Conservation (phyloP, 2,888 invertebrate species). For the Ernsta delagoae region DNA sequence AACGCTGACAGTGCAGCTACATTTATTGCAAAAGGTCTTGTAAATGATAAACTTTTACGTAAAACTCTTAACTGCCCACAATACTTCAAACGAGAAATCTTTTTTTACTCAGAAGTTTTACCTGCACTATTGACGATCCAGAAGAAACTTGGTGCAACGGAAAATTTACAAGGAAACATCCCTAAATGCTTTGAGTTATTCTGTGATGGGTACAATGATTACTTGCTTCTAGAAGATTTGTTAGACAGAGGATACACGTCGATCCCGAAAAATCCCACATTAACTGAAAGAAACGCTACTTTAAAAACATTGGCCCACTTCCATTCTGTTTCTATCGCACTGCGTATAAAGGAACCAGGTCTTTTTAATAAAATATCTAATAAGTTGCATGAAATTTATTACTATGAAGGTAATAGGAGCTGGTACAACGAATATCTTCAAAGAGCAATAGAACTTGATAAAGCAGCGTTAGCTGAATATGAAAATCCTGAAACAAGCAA, state of each 20-base stretch:
- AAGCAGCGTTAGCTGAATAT: conserved; percentile 50
- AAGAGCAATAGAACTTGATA: conserved; percentile 53
- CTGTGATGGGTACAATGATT: conserved; percentile 56
- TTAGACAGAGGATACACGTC: conserved; percentile 49
- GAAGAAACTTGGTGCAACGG: conserved; percentile 51
- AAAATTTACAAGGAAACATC: conserved; percentile 52
- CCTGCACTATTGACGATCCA: conserved; percentile 53
- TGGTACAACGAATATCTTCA: conserved; percentile 57
- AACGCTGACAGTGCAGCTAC: conserved; percentile 41
- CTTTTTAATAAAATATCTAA: conserved; percentile 50
- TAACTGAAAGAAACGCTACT: conserved; percentile 49
- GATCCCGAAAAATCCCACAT: conserved; percentile 48
- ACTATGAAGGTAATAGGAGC: conserved; percentile 50
- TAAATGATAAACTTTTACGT: conserved; percentile 50
- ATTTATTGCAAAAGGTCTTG: conserved; percentile 58
- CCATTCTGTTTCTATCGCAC: conserved; percentile 59
- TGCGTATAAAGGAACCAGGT: conserved; percentile 52
- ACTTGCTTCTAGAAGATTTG: conserved; percentile 60
- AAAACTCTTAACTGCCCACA: conserved; percentile 49
- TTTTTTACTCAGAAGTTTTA: conserved; percentile 55
- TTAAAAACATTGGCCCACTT: conserved; percentile 60
- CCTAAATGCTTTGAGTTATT: conserved; percentile 55
- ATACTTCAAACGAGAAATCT: conserved; percentile 55
- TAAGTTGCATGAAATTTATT: conserved; percentile 54
- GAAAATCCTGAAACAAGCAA: conserved; percentile 51